Conservation (phyloP, 2,797 vertebrate genomes). For the Poeciliopsis gracilis region DNA sequence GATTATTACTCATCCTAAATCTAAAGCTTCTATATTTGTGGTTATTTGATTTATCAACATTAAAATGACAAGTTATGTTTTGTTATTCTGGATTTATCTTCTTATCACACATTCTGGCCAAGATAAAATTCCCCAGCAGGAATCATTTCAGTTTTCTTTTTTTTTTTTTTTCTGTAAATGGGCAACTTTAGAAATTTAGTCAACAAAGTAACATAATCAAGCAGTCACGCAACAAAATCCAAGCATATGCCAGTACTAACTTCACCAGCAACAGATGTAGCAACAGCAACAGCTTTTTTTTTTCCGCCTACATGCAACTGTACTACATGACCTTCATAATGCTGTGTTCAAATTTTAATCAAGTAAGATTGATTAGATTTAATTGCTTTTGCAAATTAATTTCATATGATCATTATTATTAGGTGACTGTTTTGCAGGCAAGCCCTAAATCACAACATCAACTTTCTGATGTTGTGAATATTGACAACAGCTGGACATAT, state of each 20-base stretch:
- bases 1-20: not conserved
- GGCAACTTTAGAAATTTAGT: not conserved
- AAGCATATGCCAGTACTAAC: not conserved
- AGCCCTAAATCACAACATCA: constrained; percentile 12
- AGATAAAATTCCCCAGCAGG: not conserved
- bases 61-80: not conserved
- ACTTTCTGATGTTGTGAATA: constrained; percentile 17
- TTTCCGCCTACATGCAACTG: not conserved
- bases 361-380: constrained; percentile 21
- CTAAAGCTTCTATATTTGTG: not conserved
- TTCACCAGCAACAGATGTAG: not conserved
- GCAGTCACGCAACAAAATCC: not conserved
- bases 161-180: not conserved
- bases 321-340: constrained; percentile 27
- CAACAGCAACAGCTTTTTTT: not conserved
- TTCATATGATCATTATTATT: constrained; percentile 24
- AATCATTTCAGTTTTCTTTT: not conserved
- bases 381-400: constrained; percentile 26
- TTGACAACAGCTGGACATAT: constrained; percentile 46
- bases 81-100: not conserved
- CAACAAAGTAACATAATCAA: constrained; percentile 6
- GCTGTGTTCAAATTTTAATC: constrained; percentile 33
- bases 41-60: not conserved
- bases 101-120: not conserved
- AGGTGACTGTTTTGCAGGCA: constrained; percentile 17